Conservation (phyloP, 2,888 invertebrate genomes). For the Herminia tarsipennalis region DNA sequence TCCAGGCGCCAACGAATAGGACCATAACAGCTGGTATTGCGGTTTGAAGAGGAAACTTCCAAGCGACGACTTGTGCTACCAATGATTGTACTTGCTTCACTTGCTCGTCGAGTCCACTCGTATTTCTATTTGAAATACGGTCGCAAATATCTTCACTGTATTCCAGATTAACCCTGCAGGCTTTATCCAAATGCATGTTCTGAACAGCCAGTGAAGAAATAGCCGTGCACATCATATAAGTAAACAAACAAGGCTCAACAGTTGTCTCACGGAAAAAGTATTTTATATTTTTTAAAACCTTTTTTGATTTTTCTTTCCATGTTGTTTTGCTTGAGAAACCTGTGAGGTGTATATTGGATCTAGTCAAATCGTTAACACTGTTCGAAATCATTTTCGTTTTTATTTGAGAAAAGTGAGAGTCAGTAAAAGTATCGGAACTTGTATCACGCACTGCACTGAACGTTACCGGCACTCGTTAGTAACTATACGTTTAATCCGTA, state of each 20-base stretch:
- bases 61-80: constrained; percentile 83
- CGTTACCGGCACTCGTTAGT: constrained; percentile 57
- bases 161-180: constrained; percentile 83
- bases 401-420: constrained; percentile 65
- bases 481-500: constrained; percentile 70
- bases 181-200: constrained; percentile 86
- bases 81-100: constrained; percentile 75
- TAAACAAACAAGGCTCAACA: constrained; percentile 88
- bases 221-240: constrained; percentile 88
- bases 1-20: constrained; percentile 87
- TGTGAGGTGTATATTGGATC: constrained; percentile 71
- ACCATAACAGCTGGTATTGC: constrained; percentile 84
- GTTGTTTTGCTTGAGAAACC: constrained; percentile 51
- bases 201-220: constrained; percentile 87
- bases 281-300: constrained; percentile 67
- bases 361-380: constrained; percentile 65
- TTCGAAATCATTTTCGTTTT: constrained; percentile 62
- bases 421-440: constrained; percentile 62
- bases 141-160: constrained; percentile 84
- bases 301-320: constrained; percentile 69
- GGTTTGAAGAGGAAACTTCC: constrained; percentile 87
- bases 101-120: constrained; percentile 72
- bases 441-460: constrained; percentile 61
- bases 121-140: constrained; percentile 72
- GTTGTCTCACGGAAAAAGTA: constrained; percentile 76